Conservation (phyloP, 2,888 invertebrate species). For the Nasonovia ribisnigri region DNA sequence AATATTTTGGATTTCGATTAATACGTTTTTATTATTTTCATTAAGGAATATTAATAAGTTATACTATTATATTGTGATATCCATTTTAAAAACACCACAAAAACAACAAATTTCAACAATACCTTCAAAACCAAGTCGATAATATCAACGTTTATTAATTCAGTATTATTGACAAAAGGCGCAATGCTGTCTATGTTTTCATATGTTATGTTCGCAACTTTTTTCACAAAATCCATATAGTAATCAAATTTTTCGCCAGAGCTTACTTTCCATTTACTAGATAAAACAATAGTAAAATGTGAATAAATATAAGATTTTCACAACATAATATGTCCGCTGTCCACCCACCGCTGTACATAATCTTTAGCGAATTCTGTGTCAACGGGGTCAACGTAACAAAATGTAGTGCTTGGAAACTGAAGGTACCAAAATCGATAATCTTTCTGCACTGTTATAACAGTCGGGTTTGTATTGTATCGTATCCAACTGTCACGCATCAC, state of each 20-base stretch:
- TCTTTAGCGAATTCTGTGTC: conserved; percentile 68
- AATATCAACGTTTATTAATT: conserved; percentile 68
- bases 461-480: conserved; percentile 75
- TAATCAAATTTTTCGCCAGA: conserved; percentile 70
- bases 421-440: conserved; percentile 76
- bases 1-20: not conserved
- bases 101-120: conserved; percentile 1
- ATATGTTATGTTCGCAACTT: conserved; percentile 71
- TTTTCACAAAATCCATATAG: conserved; percentile 71
- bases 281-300: conserved; percentile 38
- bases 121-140: conserved; percentile 66
- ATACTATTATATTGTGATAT: not conserved
- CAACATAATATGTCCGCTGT: not conserved
- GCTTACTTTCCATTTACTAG: conserved; percentile 67
- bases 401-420: conserved; percentile 75
- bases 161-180: conserved; percentile 70
- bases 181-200: conserved; percentile 70
- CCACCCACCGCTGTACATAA: conserved; percentile 70
- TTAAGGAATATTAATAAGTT: not conserved
- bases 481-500: conserved; percentile 74
- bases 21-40: not conserved
- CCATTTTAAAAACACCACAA: not conserved
- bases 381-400: conserved; percentile 71
- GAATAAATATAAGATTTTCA: not conserved
- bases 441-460: conserved; percentile 77